Evolutionary conservation across 2,113 vertebrate genomes (phyloP).

Genomic region (Oxygymnocypris stewartii): DNA sequence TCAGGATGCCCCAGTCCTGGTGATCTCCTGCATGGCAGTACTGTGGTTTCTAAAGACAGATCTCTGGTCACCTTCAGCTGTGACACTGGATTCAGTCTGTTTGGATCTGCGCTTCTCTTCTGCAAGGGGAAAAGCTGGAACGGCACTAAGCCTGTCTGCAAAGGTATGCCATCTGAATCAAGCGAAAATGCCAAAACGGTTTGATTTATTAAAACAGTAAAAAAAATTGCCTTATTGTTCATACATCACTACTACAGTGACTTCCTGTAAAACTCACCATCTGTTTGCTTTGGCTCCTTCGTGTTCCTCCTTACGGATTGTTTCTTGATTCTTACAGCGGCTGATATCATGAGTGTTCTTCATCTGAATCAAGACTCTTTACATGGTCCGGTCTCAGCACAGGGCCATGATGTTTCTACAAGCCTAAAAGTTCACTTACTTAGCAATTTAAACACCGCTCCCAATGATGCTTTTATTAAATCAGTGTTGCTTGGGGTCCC

Average conservation of each 20-base stretch:
- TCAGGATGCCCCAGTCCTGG: slow-evolving; percentile 64
- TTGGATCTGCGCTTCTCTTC: slow-evolving; percentile 65
- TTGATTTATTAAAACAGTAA: background rate
- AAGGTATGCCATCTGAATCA: slow-evolving; percentile 59
- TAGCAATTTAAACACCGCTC: slow-evolving; percentile 35
- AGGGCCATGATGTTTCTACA: slow-evolving; percentile 37
- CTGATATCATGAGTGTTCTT: slow-evolving; percentile 62
- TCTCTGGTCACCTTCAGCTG: slow-evolving; percentile 67
- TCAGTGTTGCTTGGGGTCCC: slow-evolving; percentile 10
- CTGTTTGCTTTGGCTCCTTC: slow-evolving; percentile 3
- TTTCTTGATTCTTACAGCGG: slow-evolving; percentile 54
- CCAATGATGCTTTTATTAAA: slow-evolving; percentile 51
- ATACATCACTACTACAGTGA: slow-evolving; percentile 20
- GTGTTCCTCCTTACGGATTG: background rate
- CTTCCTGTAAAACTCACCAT: slow-evolving; percentile 1
- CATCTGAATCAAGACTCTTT: slow-evolving; percentile 40
- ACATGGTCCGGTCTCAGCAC: slow-evolving; percentile 19
- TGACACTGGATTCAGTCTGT: slow-evolving; percentile 65
- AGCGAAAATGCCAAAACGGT: background rate
- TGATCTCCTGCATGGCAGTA: slow-evolving; percentile 60
- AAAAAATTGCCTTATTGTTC: background rate
- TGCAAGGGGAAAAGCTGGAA: slow-evolving; percentile 73
- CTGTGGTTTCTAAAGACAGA: slow-evolving; percentile 53
- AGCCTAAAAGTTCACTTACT: slow-evolving; percentile 48
- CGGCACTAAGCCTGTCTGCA: slow-evolving; percentile 67